Percentiles rank a stretch among this genome's conserved stretches.
Evolutionary conservation across 92 coral and sea anemone species (phyloP).

Genomic region (Ricordea florida): DNA sequence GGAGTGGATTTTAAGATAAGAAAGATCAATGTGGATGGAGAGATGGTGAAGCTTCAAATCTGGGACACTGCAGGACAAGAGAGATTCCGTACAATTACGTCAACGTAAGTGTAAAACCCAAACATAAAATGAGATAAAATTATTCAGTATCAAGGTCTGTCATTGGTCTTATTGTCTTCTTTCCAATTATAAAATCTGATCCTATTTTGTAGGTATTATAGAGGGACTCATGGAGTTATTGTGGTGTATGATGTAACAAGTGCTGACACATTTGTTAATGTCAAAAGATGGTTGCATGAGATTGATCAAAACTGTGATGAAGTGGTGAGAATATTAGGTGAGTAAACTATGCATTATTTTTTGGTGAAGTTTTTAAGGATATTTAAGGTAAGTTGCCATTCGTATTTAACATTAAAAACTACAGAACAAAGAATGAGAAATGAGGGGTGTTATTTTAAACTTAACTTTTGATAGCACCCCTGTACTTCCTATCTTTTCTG

Average conservation of each 20-base stretch:
- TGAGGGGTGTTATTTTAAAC: no score
- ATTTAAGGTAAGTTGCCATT: no score
- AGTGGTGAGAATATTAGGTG: constrained; percentile 95
- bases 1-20: constrained; percentile 98
- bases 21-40: constrained; percentile 91
- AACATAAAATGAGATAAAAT: background rate
- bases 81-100: constrained; percentile 93
- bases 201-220: constrained; percentile 75
- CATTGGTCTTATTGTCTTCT: background rate
- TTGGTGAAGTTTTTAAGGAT: no score
- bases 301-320: constrained; percentile 99
- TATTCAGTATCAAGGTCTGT: background rate
- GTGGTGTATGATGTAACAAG: constrained; percentile 99
- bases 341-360: background rate
- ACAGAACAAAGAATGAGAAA: no score
- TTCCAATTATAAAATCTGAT: background rate
- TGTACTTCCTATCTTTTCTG: no score
- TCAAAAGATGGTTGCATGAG: constrained; percentile 98
- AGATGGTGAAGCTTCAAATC: constrained; percentile 93
- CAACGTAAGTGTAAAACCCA: constrained; percentile 99
- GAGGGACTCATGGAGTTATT: constrained; percentile 99
- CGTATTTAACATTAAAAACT: no score
- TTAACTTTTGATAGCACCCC: no score
- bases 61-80: constrained; percentile 99
- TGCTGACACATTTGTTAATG: constrained; percentile 98